Percentiles rank a stretch among this genome's conserved stretches.
These are phyloP conservation scores for Pogonocichla stellata DNA, from an alignment of 2,113 vertebrate genomes.

Conservation along the genomic window DNA sequence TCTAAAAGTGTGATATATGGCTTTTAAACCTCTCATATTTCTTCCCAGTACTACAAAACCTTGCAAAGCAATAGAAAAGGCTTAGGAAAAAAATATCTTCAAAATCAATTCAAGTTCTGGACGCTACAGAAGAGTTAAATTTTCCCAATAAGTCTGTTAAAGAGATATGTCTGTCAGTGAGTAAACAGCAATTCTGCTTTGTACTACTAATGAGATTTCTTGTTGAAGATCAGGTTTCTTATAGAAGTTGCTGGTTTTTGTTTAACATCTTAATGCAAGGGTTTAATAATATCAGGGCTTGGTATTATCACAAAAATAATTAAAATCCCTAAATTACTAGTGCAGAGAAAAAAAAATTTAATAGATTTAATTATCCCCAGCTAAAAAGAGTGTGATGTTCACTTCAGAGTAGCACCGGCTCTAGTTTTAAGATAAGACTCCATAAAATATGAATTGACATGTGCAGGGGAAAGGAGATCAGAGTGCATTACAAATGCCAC, in stretches of 20 bases:
- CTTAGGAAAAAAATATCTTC: not conserved
- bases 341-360: not conserved
- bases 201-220: not conserved
- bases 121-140: not conserved
- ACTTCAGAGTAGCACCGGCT: not conserved
- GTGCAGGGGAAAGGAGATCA: not conserved
- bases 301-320: not conserved
- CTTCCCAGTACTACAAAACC: not conserved
- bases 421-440: not conserved
- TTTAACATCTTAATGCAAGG: not conserved
- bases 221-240: not conserved
- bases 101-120: not conserved
- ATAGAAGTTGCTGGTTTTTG: not conserved
- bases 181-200: conserved; percentile 7
- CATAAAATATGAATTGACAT: conserved; percentile 15
- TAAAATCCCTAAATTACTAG: not conserved
- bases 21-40: not conserved
- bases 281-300: not conserved
- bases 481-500: conserved; percentile 26
- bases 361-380: not conserved
- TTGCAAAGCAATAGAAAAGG: not conserved
- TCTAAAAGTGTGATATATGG: not conserved
- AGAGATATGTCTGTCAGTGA: not conserved
- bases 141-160: not conserved
- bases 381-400: not conserved